Evolutionary conservation across 1,140 invertebrate species (phyloP), one percentile per base, ranked within the genome.

Genomic region (Megathymus violae): DNA sequence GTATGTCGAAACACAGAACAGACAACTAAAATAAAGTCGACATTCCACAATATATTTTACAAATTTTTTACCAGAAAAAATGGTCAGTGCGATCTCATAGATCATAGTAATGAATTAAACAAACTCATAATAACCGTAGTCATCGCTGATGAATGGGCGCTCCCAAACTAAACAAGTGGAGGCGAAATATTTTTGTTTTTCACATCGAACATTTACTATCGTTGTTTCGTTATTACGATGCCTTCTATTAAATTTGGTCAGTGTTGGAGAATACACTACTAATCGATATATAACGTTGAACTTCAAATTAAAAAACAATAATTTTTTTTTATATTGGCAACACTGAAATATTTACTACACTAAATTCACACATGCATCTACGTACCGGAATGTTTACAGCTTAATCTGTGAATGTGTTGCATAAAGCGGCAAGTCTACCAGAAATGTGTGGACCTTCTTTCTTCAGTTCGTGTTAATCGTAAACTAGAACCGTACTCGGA

Each of bases 1-100:
- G n/a, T n/a, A n/a, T n/a, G n/a, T n/a, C n/a, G n/a, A n/a, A n/a
- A n/a, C n/a, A n/a, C n/a, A n/a, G n/a, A n/a, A n/a, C n/a, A n/a
- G n/a, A n/a, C n/a, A n/a, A n/a, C n/a, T n/a, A n/a, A n/a, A 36
- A 36, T 36, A 36, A 31, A 31, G 7, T 31, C 27, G 27, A 31
- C 27, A 31, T 31, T 31, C n/a, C 10, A 11, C 34, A 36, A 36
- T n/a, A 36, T n/a, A 36, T 36, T 36, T 31, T 34, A 14, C 25
- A 34, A 50, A 16, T 50, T 7, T 50, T 50, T 50, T 7, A 27
- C 25, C 27, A 34, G 25, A 50, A 34, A 50, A 27, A 50, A 50
- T 50, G 9, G 14, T 50, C 17, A 14, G 25, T 34, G 6, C 19
- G 6, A 47, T 19, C 13, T 31, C 47, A 17, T 50, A 50, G 5